Evolutionary conservation across 30 jellyfish, hydroid and myxozoan species (phyloP).

Genomic region (Nemopilema nomurai): DNA sequence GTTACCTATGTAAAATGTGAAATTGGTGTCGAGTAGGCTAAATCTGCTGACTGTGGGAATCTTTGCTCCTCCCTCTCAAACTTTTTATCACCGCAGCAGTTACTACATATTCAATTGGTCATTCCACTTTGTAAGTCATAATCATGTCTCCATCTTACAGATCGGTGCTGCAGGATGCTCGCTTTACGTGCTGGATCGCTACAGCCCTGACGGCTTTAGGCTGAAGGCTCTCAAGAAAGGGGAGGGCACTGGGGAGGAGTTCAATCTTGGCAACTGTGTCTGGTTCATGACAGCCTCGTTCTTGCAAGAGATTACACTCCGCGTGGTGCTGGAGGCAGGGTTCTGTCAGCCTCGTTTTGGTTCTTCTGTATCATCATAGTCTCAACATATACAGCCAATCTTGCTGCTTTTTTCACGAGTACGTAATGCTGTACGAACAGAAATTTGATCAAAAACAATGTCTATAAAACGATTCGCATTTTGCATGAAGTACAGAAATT

Average conservation of each 20-base stretch:
- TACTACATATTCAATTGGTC: too few relatives aligned
- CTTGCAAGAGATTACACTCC: conserved; percentile 90
- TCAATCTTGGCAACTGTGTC: conserved; percentile 63
- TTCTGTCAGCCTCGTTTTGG: conserved; percentile 87
- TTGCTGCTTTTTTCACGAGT: conserved; percentile 87
- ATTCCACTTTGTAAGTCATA: background rate
- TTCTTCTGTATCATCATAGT: conserved; percentile 77
- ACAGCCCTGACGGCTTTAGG: conserved; percentile 80
- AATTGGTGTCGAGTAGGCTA: too few relatives aligned
- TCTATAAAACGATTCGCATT: too few relatives aligned
- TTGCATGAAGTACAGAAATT: too few relatives aligned
- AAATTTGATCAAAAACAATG: too few relatives aligned
- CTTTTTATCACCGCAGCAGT: too few relatives aligned
- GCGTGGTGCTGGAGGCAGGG: conserved; percentile 77
- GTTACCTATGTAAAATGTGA: too few relatives aligned
- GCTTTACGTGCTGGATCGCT: conserved; percentile 73
- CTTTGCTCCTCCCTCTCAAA: too few relatives aligned
- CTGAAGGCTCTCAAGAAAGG: conserved; percentile 47
- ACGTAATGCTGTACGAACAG: conserved; percentile 18
- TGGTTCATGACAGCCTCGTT: conserved; percentile 91
- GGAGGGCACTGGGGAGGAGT: conserved; percentile 81
- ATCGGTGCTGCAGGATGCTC: conserved; percentile 35
- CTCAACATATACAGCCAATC: conserved; percentile 85
- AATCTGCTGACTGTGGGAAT: too few relatives aligned
- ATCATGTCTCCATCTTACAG: background rate